Percentiles rank a stretch among this genome's conserved stretches.
These are phyloP conservation scores for Phortica magna DNA, from an alignment of 2,888 invertebrate genomes.

Conservation along the genomic window DNA sequence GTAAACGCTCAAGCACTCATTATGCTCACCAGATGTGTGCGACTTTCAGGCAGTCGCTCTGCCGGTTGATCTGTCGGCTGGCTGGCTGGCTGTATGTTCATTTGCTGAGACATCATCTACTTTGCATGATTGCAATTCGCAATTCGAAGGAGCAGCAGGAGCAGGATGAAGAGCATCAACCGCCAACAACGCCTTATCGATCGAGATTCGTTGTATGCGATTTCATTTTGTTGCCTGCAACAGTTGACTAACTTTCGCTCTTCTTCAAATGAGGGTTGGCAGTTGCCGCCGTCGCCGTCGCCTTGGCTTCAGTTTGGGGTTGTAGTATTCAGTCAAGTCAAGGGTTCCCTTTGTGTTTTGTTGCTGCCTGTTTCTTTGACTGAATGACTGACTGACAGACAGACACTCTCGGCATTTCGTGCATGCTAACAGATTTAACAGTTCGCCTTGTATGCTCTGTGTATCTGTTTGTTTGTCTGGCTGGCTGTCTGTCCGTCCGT, in stretches of 20 bases:
- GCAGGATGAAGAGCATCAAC: not conserved
- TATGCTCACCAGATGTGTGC: not conserved
- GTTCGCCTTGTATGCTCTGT: no score
- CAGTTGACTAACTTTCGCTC: constrained; percentile 32
- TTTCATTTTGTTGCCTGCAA: constrained; percentile 16
- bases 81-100: not conserved
- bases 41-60: not conserved
- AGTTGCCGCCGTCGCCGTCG: not conserved
- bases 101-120: constrained; percentile 26
- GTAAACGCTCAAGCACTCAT: not conserved
- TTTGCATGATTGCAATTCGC: constrained; percentile 35
- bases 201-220: constrained; percentile 4
- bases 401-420: not conserved
- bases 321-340: not conserved
- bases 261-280: constrained; percentile 12
- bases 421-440: not conserved
- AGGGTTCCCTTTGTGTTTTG: constrained; percentile 31
- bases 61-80: not conserved
- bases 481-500: constrained; percentile 1
- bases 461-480: not conserved
- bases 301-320: not conserved
- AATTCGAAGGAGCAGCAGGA: not conserved
- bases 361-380: constrained; percentile 16
- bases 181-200: constrained; percentile 19
- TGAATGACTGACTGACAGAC: constrained; percentile 7